Evolutionary conservation across 2,113 vertebrate species (phyloP).

Genomic region (Chloebia gouldiae): DNA sequence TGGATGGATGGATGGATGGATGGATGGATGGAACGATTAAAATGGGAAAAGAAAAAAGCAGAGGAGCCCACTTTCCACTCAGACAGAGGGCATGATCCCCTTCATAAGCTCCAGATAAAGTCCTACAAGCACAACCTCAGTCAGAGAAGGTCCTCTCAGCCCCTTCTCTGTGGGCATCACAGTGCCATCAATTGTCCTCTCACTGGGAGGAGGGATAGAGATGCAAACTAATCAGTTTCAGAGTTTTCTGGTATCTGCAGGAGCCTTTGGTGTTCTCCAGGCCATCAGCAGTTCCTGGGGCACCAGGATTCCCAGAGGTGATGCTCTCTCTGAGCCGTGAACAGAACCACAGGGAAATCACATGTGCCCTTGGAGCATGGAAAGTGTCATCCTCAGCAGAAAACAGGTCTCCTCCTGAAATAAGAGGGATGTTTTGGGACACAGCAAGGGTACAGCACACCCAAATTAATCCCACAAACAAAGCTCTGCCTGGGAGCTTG

Average conservation of each 20-base stretch:
- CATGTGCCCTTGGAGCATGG: fast-evolving
- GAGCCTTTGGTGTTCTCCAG: neutral
- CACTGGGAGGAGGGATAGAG: neutral
- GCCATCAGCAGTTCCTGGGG: neutral
- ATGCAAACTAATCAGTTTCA: neutral
- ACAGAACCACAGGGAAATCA: neutral
- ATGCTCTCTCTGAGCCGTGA: neutral
- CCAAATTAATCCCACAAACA: neutral
- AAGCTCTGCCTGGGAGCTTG: neutral
- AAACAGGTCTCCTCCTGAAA: neutral
- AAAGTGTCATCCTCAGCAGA: neutral
- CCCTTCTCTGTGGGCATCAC: neutral
- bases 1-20: neutral
- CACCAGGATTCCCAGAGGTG: neutral
- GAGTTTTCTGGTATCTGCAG: neutral
- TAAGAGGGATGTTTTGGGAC: neutral
- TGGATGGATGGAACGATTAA: neutral
- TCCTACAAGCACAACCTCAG: neutral
- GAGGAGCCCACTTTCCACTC: neutral
- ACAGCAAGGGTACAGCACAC: neutral
- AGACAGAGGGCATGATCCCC: neutral
- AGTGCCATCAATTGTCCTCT: neutral
- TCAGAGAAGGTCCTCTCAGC: neutral
- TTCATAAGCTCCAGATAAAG: neutral
- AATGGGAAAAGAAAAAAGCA: neutral